phyloP scores from a whole-genome alignment of 2,113 vertebrate genomes.

The Lipotes vexillifer region DNA sequence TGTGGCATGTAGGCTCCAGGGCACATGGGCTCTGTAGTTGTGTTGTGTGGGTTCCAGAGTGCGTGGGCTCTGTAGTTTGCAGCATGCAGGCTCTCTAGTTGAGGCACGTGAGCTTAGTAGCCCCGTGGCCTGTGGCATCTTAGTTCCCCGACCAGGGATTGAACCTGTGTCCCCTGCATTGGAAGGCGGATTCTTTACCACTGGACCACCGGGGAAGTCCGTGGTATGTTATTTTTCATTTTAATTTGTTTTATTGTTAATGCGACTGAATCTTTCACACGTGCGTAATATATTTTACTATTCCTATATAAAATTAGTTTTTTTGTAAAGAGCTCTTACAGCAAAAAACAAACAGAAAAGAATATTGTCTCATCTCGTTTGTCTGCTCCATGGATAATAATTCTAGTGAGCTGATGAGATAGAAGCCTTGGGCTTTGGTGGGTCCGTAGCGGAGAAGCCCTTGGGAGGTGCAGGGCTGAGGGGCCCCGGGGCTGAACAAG shows the following conservation, averaged over 20 bases:
- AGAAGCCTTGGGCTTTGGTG: neutral
- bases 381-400: neutral
- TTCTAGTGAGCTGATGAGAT: neutral
- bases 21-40: too few relatives aligned
- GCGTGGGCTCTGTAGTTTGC: too few relatives aligned
- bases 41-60: too few relatives aligned
- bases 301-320: neutral
- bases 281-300: neutral
- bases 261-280: neutral
- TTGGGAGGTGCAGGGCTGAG: neutral
- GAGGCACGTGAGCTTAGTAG: too few relatives aligned
- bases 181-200: too few relatives aligned
- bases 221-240: neutral
- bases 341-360: neutral
- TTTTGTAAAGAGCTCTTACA: neutral
- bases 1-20: too few relatives aligned
- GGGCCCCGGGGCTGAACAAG: too few relatives aligned
- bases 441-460: neutral
- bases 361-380: neutral
- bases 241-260: neutral
- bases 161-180: too few relatives aligned
- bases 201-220: too few relatives aligned
- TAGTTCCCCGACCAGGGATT: too few relatives aligned
- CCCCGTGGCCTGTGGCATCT: too few relatives aligned
- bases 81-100: too few relatives aligned